Conservation (phyloP, 2,113 vertebrate genomes). For the Calyptomena viridis region DNA sequence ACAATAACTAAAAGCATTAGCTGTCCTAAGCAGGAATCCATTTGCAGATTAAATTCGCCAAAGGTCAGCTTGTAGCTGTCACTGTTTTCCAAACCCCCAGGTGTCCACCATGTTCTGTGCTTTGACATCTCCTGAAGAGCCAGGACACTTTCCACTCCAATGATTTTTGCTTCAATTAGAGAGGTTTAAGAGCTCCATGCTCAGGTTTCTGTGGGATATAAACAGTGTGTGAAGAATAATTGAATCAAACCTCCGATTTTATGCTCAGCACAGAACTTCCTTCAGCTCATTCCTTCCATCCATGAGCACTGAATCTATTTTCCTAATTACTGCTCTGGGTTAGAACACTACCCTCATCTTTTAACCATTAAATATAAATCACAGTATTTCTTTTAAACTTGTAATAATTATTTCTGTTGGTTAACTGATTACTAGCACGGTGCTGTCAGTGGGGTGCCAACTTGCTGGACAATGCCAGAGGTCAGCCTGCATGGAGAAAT, state of each 20-base stretch:
- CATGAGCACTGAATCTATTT: slow-evolving; percentile 35
- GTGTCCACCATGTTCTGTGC: slow-evolving; percentile 28
- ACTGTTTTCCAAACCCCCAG: slow-evolving; percentile 46
- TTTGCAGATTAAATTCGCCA: slow-evolving; percentile 86
- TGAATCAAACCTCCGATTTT: slow-evolving; percentile 57
- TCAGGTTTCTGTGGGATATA: slow-evolving; percentile 52
- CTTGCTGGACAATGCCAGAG: accelerated
- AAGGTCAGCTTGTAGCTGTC: slow-evolving; percentile 81
- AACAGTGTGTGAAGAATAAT: slow-evolving; percentile 60
- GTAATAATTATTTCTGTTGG: background rate
- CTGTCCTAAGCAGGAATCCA: slow-evolving; percentile 79
- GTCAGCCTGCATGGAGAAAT: background rate
- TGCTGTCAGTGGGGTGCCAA: background rate
- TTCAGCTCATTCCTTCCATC: slow-evolving; percentile 29
- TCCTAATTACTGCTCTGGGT: slow-evolving; percentile 33
- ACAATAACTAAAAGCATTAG: slow-evolving; percentile 81
- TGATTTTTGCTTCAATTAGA: slow-evolving; percentile 79
- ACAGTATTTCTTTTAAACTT: background rate
- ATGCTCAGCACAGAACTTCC: slow-evolving; percentile 25
- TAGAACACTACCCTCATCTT: background rate
- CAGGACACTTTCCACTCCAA: slow-evolving; percentile 82
- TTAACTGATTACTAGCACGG: background rate
- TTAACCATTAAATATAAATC: background rate
- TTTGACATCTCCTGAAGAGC: slow-evolving; percentile 69
- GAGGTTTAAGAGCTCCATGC: slow-evolving; percentile 72